These are phyloP conservation scores for Branchinecta lindahli DNA, from an alignment of 1,140 invertebrate species.

Conservation along the genomic window DNA sequence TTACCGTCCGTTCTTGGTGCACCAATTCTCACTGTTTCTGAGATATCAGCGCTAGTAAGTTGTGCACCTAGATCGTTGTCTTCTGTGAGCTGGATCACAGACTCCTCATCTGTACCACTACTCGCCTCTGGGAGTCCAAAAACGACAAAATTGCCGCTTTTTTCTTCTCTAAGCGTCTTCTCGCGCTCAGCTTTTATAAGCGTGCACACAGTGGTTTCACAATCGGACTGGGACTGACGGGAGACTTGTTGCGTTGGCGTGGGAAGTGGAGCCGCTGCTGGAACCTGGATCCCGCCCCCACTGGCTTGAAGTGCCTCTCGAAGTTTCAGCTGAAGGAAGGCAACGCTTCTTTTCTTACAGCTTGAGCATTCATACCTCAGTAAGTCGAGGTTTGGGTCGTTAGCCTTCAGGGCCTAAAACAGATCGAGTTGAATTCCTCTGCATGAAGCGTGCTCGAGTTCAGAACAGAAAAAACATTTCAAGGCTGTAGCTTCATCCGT, in stretches of 20 bases:
- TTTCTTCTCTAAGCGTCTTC: not conserved
- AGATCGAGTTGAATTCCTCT: not conserved
- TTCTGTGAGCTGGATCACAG: not conserved
- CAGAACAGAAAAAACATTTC: not conserved
- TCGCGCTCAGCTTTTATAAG: not conserved
- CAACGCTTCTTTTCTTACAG: not conserved
- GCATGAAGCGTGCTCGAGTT: conserved; percentile 3
- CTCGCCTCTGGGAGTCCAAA: not conserved
- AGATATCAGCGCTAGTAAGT: not conserved
- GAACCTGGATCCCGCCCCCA: not conserved
- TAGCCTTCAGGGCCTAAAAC: not conserved
- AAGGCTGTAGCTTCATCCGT: not conserved
- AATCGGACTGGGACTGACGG: not conserved
- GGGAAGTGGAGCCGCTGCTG: too few species aligned
- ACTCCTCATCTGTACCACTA: not conserved
- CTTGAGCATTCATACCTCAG: not conserved
- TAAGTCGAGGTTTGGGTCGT: not conserved
- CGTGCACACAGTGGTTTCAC: not conserved
- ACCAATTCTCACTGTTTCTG: not conserved
- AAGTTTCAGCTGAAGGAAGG: conserved; percentile 4
- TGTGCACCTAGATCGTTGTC: not conserved
- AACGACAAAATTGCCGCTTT: not conserved
- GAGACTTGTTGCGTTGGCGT: not conserved
- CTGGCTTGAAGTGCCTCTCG: not conserved
- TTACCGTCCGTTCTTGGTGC: not conserved